phyloP scores from a whole-genome alignment of 1,140 invertebrate genomes.

The Drosophila tani region DNA sequence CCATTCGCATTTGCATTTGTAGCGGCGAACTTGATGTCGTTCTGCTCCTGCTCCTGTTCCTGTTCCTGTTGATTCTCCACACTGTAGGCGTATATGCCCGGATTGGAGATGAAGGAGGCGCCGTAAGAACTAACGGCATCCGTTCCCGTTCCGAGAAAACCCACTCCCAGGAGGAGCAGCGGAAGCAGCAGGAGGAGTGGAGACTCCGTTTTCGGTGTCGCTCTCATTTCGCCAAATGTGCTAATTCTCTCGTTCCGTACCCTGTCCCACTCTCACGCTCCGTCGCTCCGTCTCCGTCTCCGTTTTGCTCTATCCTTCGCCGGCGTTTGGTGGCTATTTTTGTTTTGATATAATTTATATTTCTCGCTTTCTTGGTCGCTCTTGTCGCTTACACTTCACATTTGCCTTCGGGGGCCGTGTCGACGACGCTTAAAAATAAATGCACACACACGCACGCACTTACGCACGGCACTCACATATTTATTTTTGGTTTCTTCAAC shows the following conservation, averaged over 20 bases:
- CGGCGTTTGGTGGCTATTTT: conserved; percentile 53
- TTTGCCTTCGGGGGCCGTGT: conserved; percentile 53
- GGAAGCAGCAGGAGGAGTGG: conserved; percentile 47
- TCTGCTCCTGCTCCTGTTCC: conserved; percentile 36
- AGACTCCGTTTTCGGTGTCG: conserved; percentile 62
- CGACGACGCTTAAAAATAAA: conserved; percentile 73
- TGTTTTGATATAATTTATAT: conserved; percentile 56
- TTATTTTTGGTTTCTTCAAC: conserved; percentile 72
- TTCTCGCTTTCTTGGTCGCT: conserved; percentile 38
- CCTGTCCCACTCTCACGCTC: conserved; percentile 7
- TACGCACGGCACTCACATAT: conserved; percentile 58
- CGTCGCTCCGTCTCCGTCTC: neutral
- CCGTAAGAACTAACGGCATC: conserved; percentile 50
- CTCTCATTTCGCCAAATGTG: conserved; percentile 67
- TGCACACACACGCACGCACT: conserved; percentile 49
- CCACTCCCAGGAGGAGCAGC: conserved; percentile 22
- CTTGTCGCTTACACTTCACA: conserved; percentile 67
- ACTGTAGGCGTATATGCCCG: conserved; percentile 71
- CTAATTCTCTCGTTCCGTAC: conserved; percentile 32
- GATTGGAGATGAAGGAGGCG: conserved; percentile 77
- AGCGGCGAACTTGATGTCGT: conserved; percentile 68
- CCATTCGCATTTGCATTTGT: conserved; percentile 45
- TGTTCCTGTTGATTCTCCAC: conserved; percentile 60
- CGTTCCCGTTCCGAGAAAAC: conserved; percentile 15
- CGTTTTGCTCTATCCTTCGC: conserved; percentile 20